phyloP scores from a whole-genome alignment of 2,797 vertebrate genomes.

The Heterohyrax brucei region DNA sequence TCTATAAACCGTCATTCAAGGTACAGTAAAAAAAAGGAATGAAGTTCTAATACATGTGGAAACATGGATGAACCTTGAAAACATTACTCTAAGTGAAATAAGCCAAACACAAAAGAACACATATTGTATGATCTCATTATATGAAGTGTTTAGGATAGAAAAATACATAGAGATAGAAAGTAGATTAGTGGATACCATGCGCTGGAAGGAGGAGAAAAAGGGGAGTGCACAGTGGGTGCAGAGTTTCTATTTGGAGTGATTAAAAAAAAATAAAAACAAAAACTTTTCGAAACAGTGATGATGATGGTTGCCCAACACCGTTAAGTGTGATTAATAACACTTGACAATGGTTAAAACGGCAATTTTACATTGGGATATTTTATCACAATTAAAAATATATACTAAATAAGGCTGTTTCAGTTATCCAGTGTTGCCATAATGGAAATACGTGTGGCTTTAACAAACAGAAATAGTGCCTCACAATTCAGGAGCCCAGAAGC shows the following conservation, averaged over 20 bases:
- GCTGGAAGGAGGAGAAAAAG: neutral
- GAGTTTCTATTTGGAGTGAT: neutral
- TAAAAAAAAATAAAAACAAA: too few relatives aligned
- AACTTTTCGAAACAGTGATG: neutral
- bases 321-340: neutral
- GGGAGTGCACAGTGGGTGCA: neutral
- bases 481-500: too few relatives aligned
- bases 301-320: neutral
- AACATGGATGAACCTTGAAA: too few relatives aligned
- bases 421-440: too few relatives aligned
- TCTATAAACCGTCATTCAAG: too few relatives aligned
- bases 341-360: neutral
- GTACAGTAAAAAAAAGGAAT: too few relatives aligned
- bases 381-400: neutral
- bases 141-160: neutral
- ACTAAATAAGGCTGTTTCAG: neutral
- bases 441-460: too few relatives aligned
- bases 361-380: neutral
- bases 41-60: too few relatives aligned
- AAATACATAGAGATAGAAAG: neutral
- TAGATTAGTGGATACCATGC: neutral
- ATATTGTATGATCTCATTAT: neutral
- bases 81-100: too few relatives aligned
- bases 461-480: too few relatives aligned
- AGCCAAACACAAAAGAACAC: neutral